Evolutionary conservation across 2,113 vertebrate species (phyloP), one percentile per base, ranked within the genome.

Genomic region (Oriolus oriolus): DNA sequence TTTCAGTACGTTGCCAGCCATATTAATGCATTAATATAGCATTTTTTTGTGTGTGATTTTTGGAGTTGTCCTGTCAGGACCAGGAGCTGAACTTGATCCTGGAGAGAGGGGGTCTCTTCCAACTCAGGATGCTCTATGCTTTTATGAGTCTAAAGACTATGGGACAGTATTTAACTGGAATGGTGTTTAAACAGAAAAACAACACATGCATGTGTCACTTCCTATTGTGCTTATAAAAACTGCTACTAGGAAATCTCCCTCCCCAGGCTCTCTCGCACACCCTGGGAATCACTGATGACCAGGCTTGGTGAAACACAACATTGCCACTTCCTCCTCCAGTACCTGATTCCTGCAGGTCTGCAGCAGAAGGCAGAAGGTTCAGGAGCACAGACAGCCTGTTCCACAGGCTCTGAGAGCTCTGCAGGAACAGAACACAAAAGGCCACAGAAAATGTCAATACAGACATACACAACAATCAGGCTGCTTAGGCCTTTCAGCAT

Each of bases 331-430:
- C 52, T 74, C 12, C 31, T 19, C 50, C 26, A 30, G 26, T 98
- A 99, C 99, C 99, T 66, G 99, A 98, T 95, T 99, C 99, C 20
- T 99, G 98, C 91, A 99, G 98, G 92, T 99, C 99, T 28, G 96
- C 96, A 60, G 98, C 98, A 42, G 99, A 98, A 64, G 99, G 99
- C 66, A 99, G 97, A 31, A 99, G 98, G 97, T 99, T 99, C 89
- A 99, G 98, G 96, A 99, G 98, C 95, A 99, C 99, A 23, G 99
- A 99, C 69, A 99, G 98, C 80, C 99, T 98, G 97, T 99, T 99
- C 99, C 99, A 99, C 95, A 99, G 97, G 97, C 99, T 99, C 64
- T 99, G 99, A 81, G 99, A 99, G 96, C 99, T 99, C 99, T 99
- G 94, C 42, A 83, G 50, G 64, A 27, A 52, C 30, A 61, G 14